phyloP scores from a whole-genome alignment of 2,113 vertebrate genomes.

The Petrocephalus microphthalmus region DNA sequence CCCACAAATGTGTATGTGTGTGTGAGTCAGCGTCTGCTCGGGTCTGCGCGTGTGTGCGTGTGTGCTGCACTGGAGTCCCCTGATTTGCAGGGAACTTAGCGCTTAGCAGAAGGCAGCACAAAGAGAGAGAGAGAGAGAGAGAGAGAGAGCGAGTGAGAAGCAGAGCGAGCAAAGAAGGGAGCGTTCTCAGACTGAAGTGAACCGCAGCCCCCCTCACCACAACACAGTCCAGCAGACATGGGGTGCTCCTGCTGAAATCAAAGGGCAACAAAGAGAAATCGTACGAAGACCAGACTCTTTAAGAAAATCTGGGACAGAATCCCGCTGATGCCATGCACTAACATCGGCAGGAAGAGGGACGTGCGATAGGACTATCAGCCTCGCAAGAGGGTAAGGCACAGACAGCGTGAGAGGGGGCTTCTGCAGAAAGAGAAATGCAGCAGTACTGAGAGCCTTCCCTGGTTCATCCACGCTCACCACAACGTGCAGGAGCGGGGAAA shows the following conservation, averaged over 20 bases:
- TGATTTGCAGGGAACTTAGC: slow-evolving; percentile 25
- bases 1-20: neutral
- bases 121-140: slow-evolving; percentile 16
- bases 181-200: slow-evolving; percentile 11
- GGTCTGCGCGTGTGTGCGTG: neutral
- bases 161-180: slow-evolving; percentile 13
- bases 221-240: slow-evolving; percentile 1
- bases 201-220: neutral
- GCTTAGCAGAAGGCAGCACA: slow-evolving; percentile 20
- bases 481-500: slow-evolving; percentile 17
- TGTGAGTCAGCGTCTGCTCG: neutral
- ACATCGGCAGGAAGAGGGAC: slow-evolving; percentile 25
- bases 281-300: neutral
- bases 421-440: slow-evolving; percentile 36
- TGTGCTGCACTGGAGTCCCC: slow-evolving; percentile 1
- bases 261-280: neutral
- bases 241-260: slow-evolving; percentile 1
- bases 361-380: slow-evolving; percentile 8
- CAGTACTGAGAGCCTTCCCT: slow-evolving; percentile 34
- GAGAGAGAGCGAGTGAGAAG: slow-evolving; percentile 27
- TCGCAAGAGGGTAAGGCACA: slow-evolving; percentile 19
- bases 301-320: slow-evolving; percentile 38
- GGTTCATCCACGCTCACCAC: slow-evolving; percentile 30
- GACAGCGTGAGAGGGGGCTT: slow-evolving; percentile 29
- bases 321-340: slow-evolving; percentile 39